Base-by-base conservation (phyloP, 2,888 invertebrate species). In the Eupithecia subfuscata region DNA sequence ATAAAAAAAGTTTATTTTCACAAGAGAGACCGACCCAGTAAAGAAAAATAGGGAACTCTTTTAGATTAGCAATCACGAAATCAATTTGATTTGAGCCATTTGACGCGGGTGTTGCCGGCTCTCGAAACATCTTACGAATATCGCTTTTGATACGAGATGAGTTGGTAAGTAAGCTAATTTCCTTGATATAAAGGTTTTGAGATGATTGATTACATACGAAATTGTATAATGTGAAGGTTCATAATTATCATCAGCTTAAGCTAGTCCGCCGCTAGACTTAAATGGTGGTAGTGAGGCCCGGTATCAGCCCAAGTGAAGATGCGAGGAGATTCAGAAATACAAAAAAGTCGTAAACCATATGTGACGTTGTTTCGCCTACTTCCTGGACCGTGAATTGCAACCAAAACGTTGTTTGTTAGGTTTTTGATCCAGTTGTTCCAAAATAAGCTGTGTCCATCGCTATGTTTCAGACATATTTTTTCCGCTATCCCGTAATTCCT, bases 381-480 rank as follows among this genome's bases (percentile, higher is more conserved):
- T 11, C n/a, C n/a, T 2, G 52, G n/a, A n/a, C 11, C 11, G 9
- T 56, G 11, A 18, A 0, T 56, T 18, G 48, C 2, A 18, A 48
- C 5, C 48, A 48, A 56, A 9, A 56, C 3, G 22, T 56, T n/a
- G 9, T 56, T 52, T 22, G 11, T 56, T 12, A 22, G 12, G 0
- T 56, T 56, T 5, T 22, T 11, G 30, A 22, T 14, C 52, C 18
- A 69, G 69, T 71, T 74, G 34, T 71, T 71, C 43, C 8, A 11
- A n/a, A 14, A 40, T 37, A 5, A 25, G 45, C 67, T 48, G n/a
- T 37, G 69, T 48, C 48, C 18, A 48, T 48, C 18, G 48, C 18
- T 48, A 48, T 48, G 18, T 48, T 71, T 69, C 69, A 71, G 74
- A 76, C 69, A 65, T 69, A 16, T 69, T 65, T 30, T 75, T 71